Evolutionary conservation across 2,113 vertebrate species (phyloP).

Genomic region (Salvelinus namaycush): DNA sequence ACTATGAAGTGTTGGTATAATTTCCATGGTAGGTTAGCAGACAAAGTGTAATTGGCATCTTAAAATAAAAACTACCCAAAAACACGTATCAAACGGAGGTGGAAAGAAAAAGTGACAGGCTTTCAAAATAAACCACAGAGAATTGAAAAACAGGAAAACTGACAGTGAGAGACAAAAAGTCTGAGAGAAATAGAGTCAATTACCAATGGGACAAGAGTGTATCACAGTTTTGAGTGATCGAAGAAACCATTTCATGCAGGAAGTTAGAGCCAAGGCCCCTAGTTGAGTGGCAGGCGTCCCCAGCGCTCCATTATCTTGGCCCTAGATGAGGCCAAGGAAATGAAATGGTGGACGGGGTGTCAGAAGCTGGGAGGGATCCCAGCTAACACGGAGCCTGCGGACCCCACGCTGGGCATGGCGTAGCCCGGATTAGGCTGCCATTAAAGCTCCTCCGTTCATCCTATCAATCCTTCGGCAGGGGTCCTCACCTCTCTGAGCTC

Average conservation of each 20-base stretch:
- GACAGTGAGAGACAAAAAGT: constrained; percentile 11
- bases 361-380: neutral
- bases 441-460: constrained; percentile 43
- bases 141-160: neutral
- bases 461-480: constrained; percentile 43
- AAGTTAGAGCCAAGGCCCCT: neutral
- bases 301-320: constrained; percentile 16
- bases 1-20: too few species aligned
- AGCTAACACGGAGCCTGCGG: constrained; percentile 7
- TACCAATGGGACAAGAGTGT: neutral
- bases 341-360: constrained; percentile 5
- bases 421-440: constrained; percentile 37
- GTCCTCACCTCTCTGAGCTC: constrained; percentile 30
- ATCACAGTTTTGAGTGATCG: neutral
- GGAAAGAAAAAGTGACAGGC: neutral
- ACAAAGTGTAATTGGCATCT: too few species aligned
- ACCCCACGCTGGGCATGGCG: constrained; percentile 29
- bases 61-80: too few species aligned
- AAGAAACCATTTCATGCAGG: neutral
- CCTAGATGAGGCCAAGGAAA: constrained; percentile 18
- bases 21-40: too few species aligned
- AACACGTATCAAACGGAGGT: neutral
- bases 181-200: neutral
- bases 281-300: constrained; percentile 21
- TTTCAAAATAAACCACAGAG: constrained; percentile 1